These are phyloP conservation scores for Cotesia congregata DNA, from an alignment of 2,888 invertebrate genomes.

Conservation along the genomic window DNA sequence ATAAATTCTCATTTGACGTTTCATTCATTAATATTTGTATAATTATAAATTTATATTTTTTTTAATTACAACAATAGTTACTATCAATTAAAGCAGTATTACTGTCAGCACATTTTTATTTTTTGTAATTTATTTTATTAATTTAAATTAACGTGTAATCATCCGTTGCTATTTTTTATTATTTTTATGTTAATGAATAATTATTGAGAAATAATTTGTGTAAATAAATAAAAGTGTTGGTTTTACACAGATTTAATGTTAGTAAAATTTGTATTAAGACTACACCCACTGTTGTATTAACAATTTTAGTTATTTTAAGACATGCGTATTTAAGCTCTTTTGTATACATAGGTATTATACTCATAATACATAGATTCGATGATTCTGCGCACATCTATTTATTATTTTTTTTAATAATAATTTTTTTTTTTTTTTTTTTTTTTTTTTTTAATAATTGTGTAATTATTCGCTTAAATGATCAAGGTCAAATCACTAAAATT, in stretches of 20 bases:
- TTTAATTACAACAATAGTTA: not conserved
- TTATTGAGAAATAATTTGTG: too few species aligned
- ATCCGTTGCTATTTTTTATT: too few species aligned
- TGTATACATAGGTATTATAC: not conserved
- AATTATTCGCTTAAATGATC: not conserved
- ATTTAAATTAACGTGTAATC: too few species aligned
- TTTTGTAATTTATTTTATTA: too few species aligned
- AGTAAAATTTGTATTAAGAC: not conserved
- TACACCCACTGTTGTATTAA: not conserved
- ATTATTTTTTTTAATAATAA: not conserved
- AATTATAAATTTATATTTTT: not conserved
- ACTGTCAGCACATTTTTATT: too few species aligned
- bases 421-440: not conserved
- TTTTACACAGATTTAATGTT: not conserved
- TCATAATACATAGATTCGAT: not conserved
- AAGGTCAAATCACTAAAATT: not conserved
- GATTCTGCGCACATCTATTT: constrained; percentile 6
- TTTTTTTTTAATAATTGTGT: not conserved
- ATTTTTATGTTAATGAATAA: too few species aligned
- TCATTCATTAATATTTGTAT: constrained; percentile 55
- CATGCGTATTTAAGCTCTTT: constrained; percentile 3
- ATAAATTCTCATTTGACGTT: constrained; percentile 20
- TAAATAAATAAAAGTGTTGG: too few species aligned
- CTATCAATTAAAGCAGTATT: too few species aligned
- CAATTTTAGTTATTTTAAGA: constrained; percentile 3